A percentile compares a stretch with the other conserved stretches of the same genome.
These are phyloP conservation scores for Rhinopomastus cyanomelas DNA, from an alignment of 2,113 vertebrate genomes.

Conservation along the genomic window DNA sequence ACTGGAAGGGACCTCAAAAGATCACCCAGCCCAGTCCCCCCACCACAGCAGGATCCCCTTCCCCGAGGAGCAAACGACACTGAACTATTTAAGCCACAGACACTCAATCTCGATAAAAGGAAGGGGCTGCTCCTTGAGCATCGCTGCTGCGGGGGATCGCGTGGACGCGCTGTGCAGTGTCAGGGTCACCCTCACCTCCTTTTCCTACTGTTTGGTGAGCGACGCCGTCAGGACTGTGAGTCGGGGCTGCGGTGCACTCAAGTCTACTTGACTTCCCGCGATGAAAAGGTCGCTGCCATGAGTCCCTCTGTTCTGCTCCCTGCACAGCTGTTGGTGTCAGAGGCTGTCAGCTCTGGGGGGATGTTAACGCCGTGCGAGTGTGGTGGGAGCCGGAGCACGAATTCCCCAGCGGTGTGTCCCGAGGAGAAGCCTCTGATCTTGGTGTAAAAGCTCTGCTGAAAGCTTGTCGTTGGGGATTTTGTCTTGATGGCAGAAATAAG, in stretches of 20 bases:
- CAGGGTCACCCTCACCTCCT: conserved; percentile 39
- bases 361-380: conserved; percentile 43
- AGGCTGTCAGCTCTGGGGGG: conserved; percentile 44
- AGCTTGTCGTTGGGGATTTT: conserved; percentile 39
- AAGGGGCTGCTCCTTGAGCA: background rate
- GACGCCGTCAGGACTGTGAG: conserved; percentile 53
- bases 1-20: no score
- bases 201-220: conserved; percentile 61
- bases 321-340: conserved; percentile 60
- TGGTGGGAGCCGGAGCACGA: conserved; percentile 33
- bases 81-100: background rate
- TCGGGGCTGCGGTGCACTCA: background rate
- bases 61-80: background rate
- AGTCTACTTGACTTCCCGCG: conserved; percentile 62
- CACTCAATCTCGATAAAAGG: background rate
- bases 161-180: conserved; percentile 26
- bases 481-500: conserved; percentile 60
- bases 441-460: conserved; percentile 28
- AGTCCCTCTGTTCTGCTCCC: conserved; percentile 59
- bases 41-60: background rate
- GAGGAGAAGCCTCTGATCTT: conserved; percentile 59
- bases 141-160: conserved; percentile 40
- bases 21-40: no score
- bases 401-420: conserved; percentile 30
- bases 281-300: conserved; percentile 66